Base-by-base conservation (phyloP, 2,797 vertebrate species). In the Meriones psammophilus region DNA sequence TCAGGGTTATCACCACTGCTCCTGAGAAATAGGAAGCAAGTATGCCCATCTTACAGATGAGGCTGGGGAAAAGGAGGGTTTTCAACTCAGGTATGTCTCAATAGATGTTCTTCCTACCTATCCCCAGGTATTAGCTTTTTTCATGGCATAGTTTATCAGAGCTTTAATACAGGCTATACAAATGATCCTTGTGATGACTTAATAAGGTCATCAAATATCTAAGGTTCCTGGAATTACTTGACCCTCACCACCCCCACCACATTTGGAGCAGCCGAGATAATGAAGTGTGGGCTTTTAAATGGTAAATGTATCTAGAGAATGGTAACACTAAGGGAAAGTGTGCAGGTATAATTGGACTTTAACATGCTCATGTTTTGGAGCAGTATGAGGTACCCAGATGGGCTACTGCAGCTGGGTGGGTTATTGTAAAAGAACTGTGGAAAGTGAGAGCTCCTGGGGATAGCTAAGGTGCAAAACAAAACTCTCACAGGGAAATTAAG, bases 321-420 rank as follows among this genome's bases (percentile, higher is more conserved):
- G 77, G 36, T 14, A 81, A 76, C 39, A 83, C 33, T 80, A 28
- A 80, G 33, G 50, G 64, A 85, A 33, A 58, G 15, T 91, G 3
- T 77, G 9, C 36, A 42, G 62, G 69, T 71, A 24, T 78, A 95
- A 87, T 80, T 92, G 54, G 50, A 30, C 73, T 92, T 94, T 89
- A 33, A 36, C 46, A 28, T 30, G 56, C 66, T 96, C 79, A 60
- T 74, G 17, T 50, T 77, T 77, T 93, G 54, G 90, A 77, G n/a
- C 46, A 56, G 14, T 96, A 71, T 96, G 73, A 91, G n/a, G 60
- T 58, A 24, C 78, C 74, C 74, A 86, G 68, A 88, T 95, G 85
- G 84, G 39, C 39, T 89, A 77, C 64, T 84, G 36, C 76, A 92
- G 64, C 50, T 74, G 33, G 39, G 22, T 83, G 64, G 85, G 74